Evolutionary conservation across 2,113 vertebrate genomes (phyloP), one percentile per base, ranked within the genome.

Genomic region (Thunnus thynnus): DNA sequence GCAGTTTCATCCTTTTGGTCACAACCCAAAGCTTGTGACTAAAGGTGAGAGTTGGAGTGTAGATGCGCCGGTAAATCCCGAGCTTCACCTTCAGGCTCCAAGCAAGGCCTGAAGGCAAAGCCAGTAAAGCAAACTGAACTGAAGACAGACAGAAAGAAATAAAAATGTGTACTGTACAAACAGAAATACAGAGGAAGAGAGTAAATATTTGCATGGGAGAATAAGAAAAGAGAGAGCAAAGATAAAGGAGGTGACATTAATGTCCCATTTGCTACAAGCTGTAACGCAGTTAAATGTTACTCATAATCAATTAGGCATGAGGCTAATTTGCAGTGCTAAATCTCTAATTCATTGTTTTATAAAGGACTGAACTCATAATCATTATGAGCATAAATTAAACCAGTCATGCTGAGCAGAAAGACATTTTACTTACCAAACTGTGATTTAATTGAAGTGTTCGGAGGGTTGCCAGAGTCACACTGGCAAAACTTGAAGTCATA

Each of bases 1-100:
- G 58, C 66, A 61, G 74, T 81, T 85, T 71, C 58, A 86, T 81
- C 79, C 74, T 48, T 70, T 78, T 22, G 73, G 86, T 83, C 86
- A 83, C 13, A 18, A 89, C 36, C 80, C 25, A 54, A 51, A 79
- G 77, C 76, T 67, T 62, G n/a, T 54, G 78, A 78, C 72, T 71
- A 67, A 75, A 84, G 81, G 72, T 77, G 76, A 66, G 50, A 80
- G 52, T 67, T 78, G 76, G 72, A 68, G 22, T 18, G 5, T 4
- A 74, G 71, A 80, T 79, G 17, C 25, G 62, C 47, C 60, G 25
- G 63, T 69, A 51, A 82, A 80, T 76, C 72, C 56, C 2, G 12
- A 73, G 57, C 1, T 70, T 71, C 46, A 30, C 62, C 70, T 83
- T 78, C 55, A 52, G 52, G 76, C 72, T 64, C 10, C 5, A 11